A percentile compares a stretch with the other conserved stretches of the same genome.
Evolutionary conservation across 1,140 invertebrate genomes (phyloP).

Genomic region (Trigoniulus corallinus): DNA sequence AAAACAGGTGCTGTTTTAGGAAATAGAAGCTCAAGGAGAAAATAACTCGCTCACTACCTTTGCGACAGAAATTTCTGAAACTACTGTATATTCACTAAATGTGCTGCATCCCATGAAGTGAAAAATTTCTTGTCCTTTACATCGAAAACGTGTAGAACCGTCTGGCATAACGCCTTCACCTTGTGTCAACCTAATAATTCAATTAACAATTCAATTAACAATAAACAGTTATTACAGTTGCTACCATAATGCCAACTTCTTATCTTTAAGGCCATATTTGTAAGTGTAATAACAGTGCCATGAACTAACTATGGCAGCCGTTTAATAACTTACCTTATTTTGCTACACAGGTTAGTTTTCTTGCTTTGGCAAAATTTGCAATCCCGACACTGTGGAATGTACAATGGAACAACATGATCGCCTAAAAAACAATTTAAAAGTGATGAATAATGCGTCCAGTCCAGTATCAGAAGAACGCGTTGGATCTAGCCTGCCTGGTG

Average conservation of each 20-base stretch:
- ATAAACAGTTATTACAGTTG: neutral
- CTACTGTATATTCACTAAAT: constrained; percentile 95
- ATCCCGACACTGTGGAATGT: constrained; percentile 87
- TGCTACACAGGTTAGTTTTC: constrained; percentile 94
- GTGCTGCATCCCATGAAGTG: constrained; percentile 99
- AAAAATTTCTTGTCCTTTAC: constrained; percentile 71
- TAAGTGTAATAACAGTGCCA: no score
- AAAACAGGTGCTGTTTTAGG: no score
- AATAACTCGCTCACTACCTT: constrained; percentile 34
- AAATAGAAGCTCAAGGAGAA: neutral
- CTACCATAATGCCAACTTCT: no score
- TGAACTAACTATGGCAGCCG: no score
- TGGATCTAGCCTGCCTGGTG: no score
- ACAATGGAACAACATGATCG: constrained; percentile 91
- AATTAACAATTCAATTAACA: constrained; percentile 2
- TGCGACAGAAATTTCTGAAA: constrained; percentile 80
- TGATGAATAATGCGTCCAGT: no score
- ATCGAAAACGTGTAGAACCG: constrained; percentile 78
- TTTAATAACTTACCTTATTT: constrained; percentile 62
- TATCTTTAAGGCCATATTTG: no score
- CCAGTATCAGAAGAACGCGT: no score
- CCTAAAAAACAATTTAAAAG: constrained; percentile 34
- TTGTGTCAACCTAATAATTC: constrained; percentile 33
- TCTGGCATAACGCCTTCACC: constrained; percentile 90
- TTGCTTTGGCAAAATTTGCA: constrained; percentile 92